These are phyloP conservation scores for Aulostomus chinensis DNA, from an alignment of 2,797 vertebrate genomes.

Conservation along the genomic window DNA sequence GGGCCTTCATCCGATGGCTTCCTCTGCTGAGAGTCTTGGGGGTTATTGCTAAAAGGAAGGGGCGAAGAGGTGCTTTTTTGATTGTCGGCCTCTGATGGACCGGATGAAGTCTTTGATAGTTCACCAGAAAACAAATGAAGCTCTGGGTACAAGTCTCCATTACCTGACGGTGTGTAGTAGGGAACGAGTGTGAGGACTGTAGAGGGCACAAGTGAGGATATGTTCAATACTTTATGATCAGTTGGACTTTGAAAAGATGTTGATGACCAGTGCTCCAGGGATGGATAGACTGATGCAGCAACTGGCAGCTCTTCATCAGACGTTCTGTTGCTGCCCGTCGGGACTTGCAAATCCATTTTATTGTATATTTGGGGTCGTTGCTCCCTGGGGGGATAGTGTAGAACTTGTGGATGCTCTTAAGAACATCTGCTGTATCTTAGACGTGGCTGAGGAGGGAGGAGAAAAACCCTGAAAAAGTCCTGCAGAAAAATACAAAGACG, in stretches of 20 bases:
- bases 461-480: conserved; percentile 3
- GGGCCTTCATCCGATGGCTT: conserved; percentile 42
- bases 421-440: background rate
- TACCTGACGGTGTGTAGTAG: conserved; percentile 6
- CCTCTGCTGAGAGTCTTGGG: conserved; percentile 21
- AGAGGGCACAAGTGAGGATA: conserved; percentile 58
- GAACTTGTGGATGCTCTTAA: background rate
- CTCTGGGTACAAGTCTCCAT: conserved; percentile 14
- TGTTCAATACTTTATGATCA: conserved; percentile 38
- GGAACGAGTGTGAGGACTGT: conserved; percentile 49
- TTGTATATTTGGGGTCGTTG: no score
- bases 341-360: conserved; percentile 28
- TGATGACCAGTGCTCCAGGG: conserved; percentile 20
- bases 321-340: background rate
- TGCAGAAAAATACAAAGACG: conserved; percentile 18
- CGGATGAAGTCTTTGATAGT: conserved; percentile 9
- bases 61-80: background rate
- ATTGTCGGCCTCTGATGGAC: conserved; percentile 16
- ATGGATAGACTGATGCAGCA: conserved; percentile 1
- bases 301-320: conserved; percentile 12
- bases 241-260: conserved; percentile 30
- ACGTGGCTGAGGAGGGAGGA: conserved; percentile 1
- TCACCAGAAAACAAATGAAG: conserved; percentile 13
- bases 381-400: no score
- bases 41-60: conserved; percentile 4